Conservation (phyloP, 2,113 vertebrate genomes). For the Chitala chitala region DNA sequence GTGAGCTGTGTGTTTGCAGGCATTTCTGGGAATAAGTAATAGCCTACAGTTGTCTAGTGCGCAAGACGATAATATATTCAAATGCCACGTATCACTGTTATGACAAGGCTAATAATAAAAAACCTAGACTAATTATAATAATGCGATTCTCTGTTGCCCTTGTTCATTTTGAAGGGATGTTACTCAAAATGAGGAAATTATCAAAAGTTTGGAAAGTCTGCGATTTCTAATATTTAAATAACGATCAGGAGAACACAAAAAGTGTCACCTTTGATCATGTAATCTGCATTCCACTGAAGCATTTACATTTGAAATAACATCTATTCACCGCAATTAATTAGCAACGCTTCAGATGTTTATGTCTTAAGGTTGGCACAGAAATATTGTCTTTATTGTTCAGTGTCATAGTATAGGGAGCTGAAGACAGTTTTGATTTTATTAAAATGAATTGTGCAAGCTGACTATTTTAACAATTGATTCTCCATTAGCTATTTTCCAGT, state of each 20-base stretch:
- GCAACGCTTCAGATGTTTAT: conserved; percentile 8
- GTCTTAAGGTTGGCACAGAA: conserved; percentile 9
- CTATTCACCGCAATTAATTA: conserved; percentile 7
- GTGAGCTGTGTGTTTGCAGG: not conserved
- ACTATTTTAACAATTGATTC: not conserved
- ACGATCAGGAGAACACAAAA: not conserved
- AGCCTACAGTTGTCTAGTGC: not conserved
- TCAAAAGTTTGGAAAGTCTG: conserved; percentile 1
- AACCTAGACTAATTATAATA: conserved; percentile 5
- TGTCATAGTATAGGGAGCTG: not conserved
- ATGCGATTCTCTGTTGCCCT: not conserved
- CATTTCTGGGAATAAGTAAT: conserved; percentile 3
- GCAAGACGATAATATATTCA: not conserved
- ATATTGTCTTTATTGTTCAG: not conserved
- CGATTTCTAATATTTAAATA: conserved; percentile 14
- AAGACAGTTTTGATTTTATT: not conserved
- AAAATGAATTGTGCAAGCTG: conserved; percentile 1
- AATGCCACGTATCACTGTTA: not conserved
- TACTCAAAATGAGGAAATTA: conserved; percentile 13
- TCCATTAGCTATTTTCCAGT: no score
- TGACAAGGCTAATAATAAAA: conserved; percentile 16
- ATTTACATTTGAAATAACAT: not conserved
- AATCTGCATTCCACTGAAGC: conserved; percentile 5
- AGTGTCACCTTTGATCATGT: conserved; percentile 6
- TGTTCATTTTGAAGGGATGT: conserved; percentile 12